Evolutionary conservation across 2,888 invertebrate genomes (phyloP).

Genomic region (Orchesellides sinensis): DNA sequence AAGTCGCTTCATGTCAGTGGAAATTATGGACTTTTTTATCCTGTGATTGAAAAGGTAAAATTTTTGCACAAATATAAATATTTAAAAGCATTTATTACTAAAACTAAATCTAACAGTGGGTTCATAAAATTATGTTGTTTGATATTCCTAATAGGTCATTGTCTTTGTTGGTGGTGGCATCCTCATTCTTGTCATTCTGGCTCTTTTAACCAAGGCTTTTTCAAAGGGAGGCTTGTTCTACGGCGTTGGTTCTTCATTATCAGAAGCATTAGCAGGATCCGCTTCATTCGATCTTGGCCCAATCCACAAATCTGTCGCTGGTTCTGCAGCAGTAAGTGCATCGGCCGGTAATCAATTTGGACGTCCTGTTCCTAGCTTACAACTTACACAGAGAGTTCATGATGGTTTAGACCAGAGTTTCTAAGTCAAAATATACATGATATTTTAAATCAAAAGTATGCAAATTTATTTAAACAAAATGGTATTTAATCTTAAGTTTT

Average conservation of each 20-base stretch:
- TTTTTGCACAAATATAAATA: not conserved
- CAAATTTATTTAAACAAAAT: not conserved
- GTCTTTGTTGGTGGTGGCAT: constrained; percentile 47
- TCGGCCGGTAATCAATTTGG: constrained; percentile 9
- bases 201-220: constrained; percentile 29
- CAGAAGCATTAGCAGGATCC: constrained; percentile 46
- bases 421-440: constrained; percentile 8
- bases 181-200: constrained; percentile 47
- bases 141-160: constrained; percentile 29
- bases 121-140: not conserved
- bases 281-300: constrained; percentile 50
- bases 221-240: constrained; percentile 40
- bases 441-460: too few relatives aligned
- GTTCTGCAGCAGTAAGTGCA: constrained; percentile 34
- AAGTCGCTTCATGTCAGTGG: constrained; percentile 40
- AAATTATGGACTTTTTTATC: constrained; percentile 8
- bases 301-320: constrained; percentile 51
- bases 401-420: constrained; percentile 37
- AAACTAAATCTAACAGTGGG: not conserved
- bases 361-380: constrained; percentile 3
- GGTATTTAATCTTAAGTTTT: not conserved
- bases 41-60: constrained; percentile 41
- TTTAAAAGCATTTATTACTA: too few relatives aligned
- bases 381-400: constrained; percentile 25
- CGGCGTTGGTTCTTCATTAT: constrained; percentile 21